Conservation (phyloP, 2,113 vertebrate species). For the Poeciliopsis turrubarensis region DNA sequence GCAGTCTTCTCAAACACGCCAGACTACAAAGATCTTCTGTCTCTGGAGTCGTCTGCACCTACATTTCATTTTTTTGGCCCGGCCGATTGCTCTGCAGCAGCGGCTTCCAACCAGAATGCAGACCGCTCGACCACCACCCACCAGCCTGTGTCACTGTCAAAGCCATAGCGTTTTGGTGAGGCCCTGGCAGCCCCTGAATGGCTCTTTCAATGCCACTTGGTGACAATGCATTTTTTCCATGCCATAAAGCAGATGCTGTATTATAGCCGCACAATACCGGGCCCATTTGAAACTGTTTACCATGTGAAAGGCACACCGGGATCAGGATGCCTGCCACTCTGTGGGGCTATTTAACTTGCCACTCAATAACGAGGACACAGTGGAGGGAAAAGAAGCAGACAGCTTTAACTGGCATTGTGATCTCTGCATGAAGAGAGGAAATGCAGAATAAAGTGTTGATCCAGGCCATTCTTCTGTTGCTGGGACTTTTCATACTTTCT, state of each 20-base stretch:
- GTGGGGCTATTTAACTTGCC: slow-evolving; percentile 76
- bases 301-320: slow-evolving; percentile 76
- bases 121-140: slow-evolving; percentile 55
- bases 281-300: slow-evolving; percentile 76
- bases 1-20: slow-evolving; percentile 23
- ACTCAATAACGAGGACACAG: slow-evolving; percentile 71
- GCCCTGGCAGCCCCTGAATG: slow-evolving; percentile 66
- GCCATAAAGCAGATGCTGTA: slow-evolving; percentile 81
- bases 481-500: slow-evolving; percentile 54
- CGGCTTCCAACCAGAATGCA: slow-evolving; percentile 17
- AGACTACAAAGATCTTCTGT: slow-evolving; percentile 22
- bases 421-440: slow-evolving; percentile 70
- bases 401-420: slow-evolving; percentile 72
- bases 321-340: slow-evolving; percentile 71
- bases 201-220: slow-evolving; percentile 70
- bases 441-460: slow-evolving; percentile 75
- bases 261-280: slow-evolving; percentile 72
- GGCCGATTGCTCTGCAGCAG: slow-evolving; percentile 8
- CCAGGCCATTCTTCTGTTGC: slow-evolving; percentile 61
- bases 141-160: slow-evolving; percentile 58
- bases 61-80: slow-evolving; percentile 18
- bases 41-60: slow-evolving; percentile 23
- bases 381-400: slow-evolving; percentile 63
- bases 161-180: slow-evolving; percentile 51
- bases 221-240: slow-evolving; percentile 81